These are phyloP conservation scores for Hirundichthys speculiger DNA, from an alignment of 2,113 vertebrate species.

Conservation along the genomic window DNA sequence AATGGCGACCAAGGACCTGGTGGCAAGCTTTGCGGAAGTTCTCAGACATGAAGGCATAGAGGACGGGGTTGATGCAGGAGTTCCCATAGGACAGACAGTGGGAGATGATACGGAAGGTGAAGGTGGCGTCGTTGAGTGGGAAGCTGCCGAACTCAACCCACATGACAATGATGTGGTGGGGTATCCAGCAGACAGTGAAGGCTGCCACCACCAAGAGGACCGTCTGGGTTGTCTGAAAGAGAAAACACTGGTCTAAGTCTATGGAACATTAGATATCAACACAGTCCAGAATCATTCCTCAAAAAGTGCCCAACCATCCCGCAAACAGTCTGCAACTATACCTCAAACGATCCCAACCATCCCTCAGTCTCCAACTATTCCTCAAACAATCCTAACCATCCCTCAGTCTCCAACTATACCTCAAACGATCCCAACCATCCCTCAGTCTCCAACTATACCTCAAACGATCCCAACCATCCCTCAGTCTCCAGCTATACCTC, in stretches of 20 bases:
- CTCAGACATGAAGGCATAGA: constrained; percentile 86
- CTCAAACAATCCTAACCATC: no score
- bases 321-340: no score
- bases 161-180: constrained; percentile 86
- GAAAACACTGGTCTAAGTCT: background rate
- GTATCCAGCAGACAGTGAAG: constrained; percentile 88
- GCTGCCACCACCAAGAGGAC: constrained; percentile 81
- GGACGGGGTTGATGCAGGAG: constrained; percentile 87
- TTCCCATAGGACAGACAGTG: constrained; percentile 86
- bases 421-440: no score
- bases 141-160: constrained; percentile 87
- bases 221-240: constrained; percentile 82
- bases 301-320: no score
- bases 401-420: no score
- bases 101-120: constrained; percentile 84
- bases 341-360: no score
- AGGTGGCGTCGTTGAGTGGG: constrained; percentile 81
- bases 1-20: constrained; percentile 75
- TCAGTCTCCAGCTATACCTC: no score
- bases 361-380: no score
- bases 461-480: no score
- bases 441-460: no score
- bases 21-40: constrained; percentile 85
- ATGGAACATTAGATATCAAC: no score
- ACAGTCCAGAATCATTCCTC: no score